Conservation (phyloP, 2,797 vertebrate genomes). For the Ptychobarbus kaznakovi region DNA sequence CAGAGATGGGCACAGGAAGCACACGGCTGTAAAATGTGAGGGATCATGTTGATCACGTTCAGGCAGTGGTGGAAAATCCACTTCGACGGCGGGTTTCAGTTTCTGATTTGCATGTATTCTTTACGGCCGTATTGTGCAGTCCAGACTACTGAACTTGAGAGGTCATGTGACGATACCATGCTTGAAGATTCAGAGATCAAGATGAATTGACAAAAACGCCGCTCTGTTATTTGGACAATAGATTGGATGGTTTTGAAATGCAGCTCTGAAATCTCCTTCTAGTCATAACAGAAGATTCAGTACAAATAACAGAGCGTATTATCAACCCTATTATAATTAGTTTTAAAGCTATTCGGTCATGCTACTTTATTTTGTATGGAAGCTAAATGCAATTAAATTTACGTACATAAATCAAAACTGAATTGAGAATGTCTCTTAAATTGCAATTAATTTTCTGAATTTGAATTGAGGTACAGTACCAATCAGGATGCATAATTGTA, state of each 20-base stretch:
- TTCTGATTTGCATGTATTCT: slow-evolving; percentile 21
- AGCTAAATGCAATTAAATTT: not conserved
- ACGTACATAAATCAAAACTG: not conserved
- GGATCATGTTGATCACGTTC: slow-evolving; percentile 11
- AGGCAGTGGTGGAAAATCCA: slow-evolving; percentile 9
- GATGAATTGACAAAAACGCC: not conserved
- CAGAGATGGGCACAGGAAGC: not conserved
- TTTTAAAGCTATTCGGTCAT: not conserved
- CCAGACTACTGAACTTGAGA: slow-evolving; percentile 4
- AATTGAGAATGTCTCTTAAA: not conserved
- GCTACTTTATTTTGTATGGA: not conserved
- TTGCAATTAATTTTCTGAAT: not conserved
- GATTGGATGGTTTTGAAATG: not conserved
- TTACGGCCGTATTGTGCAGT: not conserved
- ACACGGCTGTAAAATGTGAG: not conserved
- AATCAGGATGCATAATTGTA: not conserved
- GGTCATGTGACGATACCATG: not conserved
- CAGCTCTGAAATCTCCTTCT: not conserved
- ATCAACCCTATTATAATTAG: not conserved
- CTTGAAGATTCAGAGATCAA: not conserved
- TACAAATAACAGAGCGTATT: not conserved
- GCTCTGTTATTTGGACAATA: not conserved
- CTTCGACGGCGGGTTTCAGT: slow-evolving; percentile 7
- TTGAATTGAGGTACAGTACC: not conserved
- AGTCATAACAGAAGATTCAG: slow-evolving; percentile 1